These are phyloP conservation scores for Sturmia bella DNA, from an alignment of 2,888 invertebrate genomes.

Conservation along the genomic window DNA sequence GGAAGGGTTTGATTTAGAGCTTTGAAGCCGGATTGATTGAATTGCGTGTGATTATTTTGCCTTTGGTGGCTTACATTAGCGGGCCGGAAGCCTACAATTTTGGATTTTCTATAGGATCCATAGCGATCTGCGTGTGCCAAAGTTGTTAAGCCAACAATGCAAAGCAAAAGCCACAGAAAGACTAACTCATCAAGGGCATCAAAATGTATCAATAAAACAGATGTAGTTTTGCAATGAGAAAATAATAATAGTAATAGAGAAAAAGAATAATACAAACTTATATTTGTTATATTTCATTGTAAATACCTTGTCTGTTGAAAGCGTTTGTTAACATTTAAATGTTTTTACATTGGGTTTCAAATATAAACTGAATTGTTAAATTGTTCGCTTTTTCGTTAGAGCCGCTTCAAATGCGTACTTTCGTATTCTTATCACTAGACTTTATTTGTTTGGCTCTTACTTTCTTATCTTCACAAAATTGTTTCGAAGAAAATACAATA, in stretches of 20 bases:
- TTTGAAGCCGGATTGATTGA: conserved; percentile 17
- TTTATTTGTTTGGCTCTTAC: not conserved
- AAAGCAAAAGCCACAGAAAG: conserved; percentile 17
- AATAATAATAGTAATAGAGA: not conserved
- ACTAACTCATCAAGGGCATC: not conserved
- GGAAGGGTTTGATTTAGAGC: conserved; percentile 20
- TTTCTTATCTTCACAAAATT: not conserved
- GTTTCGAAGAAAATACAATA: not conserved
- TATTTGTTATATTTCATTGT: not conserved
- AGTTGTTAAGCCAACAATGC: conserved; percentile 9
- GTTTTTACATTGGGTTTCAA: conserved; percentile 3
- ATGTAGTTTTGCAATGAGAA: conserved; percentile 9
- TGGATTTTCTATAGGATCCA: conserved; percentile 26
- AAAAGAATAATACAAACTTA: not conserved
- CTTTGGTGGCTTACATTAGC: conserved; percentile 27
- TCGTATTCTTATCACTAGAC: conserved; percentile 28
- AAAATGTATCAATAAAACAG: conserved; percentile 4
- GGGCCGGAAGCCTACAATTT: conserved; percentile 34
- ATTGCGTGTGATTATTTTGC: conserved; percentile 26
- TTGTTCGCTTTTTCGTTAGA: not conserved
- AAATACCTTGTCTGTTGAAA: conserved; percentile 9
- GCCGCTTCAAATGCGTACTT: not conserved
- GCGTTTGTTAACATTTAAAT: conserved; percentile 29
- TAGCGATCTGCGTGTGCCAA: conserved; percentile 30
- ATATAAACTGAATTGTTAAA: conserved; percentile 37